These are phyloP conservation scores for Epistrophe eligans DNA, from an alignment of 2,888 invertebrate genomes.

Conservation along the genomic window DNA sequence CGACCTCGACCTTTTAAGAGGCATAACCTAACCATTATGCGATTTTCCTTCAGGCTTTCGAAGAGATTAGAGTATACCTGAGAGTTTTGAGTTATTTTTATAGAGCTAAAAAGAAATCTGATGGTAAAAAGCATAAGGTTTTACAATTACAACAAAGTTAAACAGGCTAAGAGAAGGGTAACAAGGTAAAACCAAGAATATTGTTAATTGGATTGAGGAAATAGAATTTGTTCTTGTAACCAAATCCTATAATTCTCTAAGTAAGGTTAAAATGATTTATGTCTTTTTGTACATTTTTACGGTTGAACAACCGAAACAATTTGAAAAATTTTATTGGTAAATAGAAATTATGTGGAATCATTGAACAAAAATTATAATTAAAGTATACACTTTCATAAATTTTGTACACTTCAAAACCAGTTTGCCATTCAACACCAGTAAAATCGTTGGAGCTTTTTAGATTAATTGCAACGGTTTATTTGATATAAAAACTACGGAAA, in stretches of 20 bases:
- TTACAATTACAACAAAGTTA: slow-evolving; percentile 11
- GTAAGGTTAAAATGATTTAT: background rate
- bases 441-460: no score
- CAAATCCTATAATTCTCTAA: background rate
- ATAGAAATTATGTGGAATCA: no score
- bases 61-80: slow-evolving; percentile 17
- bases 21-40: slow-evolving; percentile 7
- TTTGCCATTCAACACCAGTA: no score
- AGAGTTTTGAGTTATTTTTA: background rate
- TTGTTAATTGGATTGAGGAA: slow-evolving; percentile 48
- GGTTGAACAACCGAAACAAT: background rate
- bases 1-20: slow-evolving; percentile 56
- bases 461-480: no score
- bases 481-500: no score
- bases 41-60: background rate
- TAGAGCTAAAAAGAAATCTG: slow-evolving; percentile 18
- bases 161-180: slow-evolving; percentile 13
- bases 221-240: background rate
- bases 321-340: no score
- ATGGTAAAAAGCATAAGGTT: background rate
- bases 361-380: no score
- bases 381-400: no score
- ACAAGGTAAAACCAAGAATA: slow-evolving; percentile 4
- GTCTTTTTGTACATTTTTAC: background rate
- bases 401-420: no score